phyloP scores from a whole-genome alignment of 1,140 invertebrate genomes.

The Gryllus bimaculatus region DNA sequence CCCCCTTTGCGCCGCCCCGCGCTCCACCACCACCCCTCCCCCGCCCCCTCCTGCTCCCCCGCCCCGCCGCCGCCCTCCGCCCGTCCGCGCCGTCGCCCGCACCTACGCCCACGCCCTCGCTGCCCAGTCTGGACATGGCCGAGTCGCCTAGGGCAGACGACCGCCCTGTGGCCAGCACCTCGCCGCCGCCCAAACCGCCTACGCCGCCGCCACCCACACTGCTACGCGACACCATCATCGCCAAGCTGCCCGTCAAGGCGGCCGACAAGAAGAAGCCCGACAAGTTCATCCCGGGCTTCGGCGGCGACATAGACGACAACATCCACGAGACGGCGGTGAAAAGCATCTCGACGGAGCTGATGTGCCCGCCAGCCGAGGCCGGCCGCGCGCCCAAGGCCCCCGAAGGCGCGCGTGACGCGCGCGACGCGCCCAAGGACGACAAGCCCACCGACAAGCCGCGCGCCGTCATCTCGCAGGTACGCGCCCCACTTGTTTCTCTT shows the following conservation, averaged over 20 bases:
- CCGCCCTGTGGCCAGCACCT: no score
- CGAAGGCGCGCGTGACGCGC: background rate
- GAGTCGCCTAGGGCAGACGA: background rate
- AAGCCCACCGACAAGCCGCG: conserved; percentile 58
- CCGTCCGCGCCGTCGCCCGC: background rate
- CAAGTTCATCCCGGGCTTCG: conserved; percentile 59
- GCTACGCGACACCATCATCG: background rate
- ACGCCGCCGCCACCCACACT: no score
- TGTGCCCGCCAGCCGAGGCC: conserved; percentile 7
- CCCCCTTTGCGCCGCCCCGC: background rate
- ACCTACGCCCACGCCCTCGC: conserved; percentile 8
- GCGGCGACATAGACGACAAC: conserved; percentile 53
- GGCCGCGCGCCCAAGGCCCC: background rate
- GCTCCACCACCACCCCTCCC: background rate
- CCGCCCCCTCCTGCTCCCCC: background rate
- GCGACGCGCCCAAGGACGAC: conserved; percentile 26
- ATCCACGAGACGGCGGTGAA: conserved; percentile 73
- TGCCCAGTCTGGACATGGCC: conserved; percentile 16
- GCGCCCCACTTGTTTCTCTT: conserved; percentile 27
- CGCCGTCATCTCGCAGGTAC: conserved; percentile 57
- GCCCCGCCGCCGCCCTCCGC: background rate
- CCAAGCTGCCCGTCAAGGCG: conserved; percentile 29
- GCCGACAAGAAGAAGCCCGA: conserved; percentile 32
- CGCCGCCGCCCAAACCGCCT: no score
- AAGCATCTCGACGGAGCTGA: conserved; percentile 52